phyloP scores from a whole-genome alignment of 92 coral and sea anemone species.

The Siderastrea siderea region DNA sequence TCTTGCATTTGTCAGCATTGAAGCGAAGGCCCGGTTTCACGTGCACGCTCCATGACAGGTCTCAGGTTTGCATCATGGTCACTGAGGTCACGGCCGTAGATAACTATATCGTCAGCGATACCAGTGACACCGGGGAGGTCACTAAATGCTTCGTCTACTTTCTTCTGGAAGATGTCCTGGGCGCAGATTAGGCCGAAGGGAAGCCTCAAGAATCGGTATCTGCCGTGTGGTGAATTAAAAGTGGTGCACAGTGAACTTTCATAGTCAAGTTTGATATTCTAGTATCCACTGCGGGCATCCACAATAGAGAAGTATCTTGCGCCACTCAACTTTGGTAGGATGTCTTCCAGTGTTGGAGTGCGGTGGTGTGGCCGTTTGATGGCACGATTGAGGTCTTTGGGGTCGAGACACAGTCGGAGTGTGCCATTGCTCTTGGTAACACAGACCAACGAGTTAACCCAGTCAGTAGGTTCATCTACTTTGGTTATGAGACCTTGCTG shows the following conservation, averaged over 20 bases:
- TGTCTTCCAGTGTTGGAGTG: slow-evolving; percentile 60
- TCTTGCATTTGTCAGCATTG: slow-evolving; percentile 82
- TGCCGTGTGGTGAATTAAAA: slow-evolving; percentile 71
- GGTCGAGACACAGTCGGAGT: slow-evolving; percentile 66
- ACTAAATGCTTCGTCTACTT: slow-evolving; percentile 68
- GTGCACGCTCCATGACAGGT: slow-evolving; percentile 74
- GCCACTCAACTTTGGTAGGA: slow-evolving; percentile 55
- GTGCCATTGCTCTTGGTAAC: slow-evolving; percentile 57
- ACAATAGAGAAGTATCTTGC: slow-evolving; percentile 60
- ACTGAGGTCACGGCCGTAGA: slow-evolving; percentile 34
- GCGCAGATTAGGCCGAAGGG: slow-evolving; percentile 72
- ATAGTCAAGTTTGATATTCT: slow-evolving; percentile 66
- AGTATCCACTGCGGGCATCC: slow-evolving; percentile 75
- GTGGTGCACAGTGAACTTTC: slow-evolving; percentile 64
- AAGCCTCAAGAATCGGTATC: slow-evolving; percentile 56
- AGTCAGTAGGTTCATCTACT: slow-evolving; percentile 49
- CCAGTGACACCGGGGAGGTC: slow-evolving; percentile 74
- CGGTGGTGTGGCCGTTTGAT: slow-evolving; percentile 64
- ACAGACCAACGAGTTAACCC: slow-evolving; percentile 65
- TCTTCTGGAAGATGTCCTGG: slow-evolving; percentile 72
- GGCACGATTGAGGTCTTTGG: slow-evolving; percentile 64
- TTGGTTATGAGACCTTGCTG: slow-evolving; percentile 51
- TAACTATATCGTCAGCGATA: slow-evolving; percentile 64
- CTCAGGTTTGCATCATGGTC: slow-evolving; percentile 70
- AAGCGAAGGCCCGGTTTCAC: slow-evolving; percentile 75